Conservation (phyloP, 2,113 vertebrate species). For the Pygathrix nemaeus region DNA sequence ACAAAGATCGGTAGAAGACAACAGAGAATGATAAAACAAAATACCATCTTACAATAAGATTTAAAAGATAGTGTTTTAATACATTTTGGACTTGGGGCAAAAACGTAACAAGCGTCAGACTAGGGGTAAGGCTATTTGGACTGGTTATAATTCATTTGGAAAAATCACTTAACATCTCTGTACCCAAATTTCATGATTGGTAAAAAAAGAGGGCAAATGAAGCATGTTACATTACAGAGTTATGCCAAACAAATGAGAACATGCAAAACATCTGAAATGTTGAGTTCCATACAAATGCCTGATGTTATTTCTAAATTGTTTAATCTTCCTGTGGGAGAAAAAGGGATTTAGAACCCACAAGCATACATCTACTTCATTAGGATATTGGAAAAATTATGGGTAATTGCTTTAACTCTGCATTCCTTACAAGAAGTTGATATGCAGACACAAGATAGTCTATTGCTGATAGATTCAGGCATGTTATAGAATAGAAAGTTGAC, state of each 20-base stretch:
- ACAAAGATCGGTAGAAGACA: background rate
- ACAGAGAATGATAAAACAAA: background rate
- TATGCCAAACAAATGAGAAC: background rate
- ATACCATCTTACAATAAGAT: background rate
- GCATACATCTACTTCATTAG: background rate
- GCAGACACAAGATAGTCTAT: background rate
- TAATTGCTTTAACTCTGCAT: constrained; percentile 9
- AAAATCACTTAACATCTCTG: background rate
- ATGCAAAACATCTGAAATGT: background rate
- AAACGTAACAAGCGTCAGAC: background rate
- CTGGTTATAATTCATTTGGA: background rate
- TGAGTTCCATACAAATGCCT: background rate
- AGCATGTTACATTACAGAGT: background rate
- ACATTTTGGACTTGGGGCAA: background rate
- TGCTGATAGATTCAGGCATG: background rate
- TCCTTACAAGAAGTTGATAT: background rate
- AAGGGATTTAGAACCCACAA: background rate
- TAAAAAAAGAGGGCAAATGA: background rate
- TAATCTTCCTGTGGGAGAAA: background rate
- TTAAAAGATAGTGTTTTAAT: background rate
- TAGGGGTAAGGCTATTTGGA: background rate
- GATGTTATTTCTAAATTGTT: background rate
- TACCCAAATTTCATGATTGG: background rate
- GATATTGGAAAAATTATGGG: background rate
- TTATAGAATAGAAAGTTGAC: background rate